Conservation (phyloP, 53 echinoderm and acorn worm genomes). For the Arbacia lixula region DNA sequence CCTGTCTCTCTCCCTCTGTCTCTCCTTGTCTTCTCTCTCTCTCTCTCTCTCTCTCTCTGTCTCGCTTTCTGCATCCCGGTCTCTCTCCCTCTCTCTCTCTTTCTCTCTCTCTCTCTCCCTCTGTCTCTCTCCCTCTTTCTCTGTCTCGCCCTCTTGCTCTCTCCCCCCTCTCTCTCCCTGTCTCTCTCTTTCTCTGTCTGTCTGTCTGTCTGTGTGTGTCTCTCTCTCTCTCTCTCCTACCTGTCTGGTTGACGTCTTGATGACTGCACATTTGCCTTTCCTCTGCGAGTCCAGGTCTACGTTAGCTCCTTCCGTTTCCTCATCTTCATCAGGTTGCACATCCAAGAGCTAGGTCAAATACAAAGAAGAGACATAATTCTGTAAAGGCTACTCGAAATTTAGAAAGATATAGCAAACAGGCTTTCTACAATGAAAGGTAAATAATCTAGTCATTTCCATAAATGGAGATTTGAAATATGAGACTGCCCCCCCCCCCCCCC, state of each 20-base stretch:
- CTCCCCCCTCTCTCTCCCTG: not conserved
- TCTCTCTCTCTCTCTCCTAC: conserved; percentile 35
- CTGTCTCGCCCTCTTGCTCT: not conserved
- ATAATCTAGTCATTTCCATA: no score
- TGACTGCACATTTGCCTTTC: conserved; percentile 98
- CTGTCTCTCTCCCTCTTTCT: not conserved
- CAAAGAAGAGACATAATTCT: not conserved
- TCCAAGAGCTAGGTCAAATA: conserved; percentile 76
- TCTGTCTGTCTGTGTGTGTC: no score
- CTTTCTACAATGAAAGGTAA: no score
- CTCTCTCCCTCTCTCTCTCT: not conserved
- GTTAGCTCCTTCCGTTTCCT: conserved; percentile 95
- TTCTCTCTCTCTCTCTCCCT: not conserved
- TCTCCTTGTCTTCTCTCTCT: not conserved
- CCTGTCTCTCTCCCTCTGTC: not conserved
- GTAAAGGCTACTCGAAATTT: no score
- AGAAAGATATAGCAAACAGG: no score
- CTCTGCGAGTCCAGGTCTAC: conserved; percentile 98
- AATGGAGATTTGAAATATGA: no score
- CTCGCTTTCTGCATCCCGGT: not conserved
- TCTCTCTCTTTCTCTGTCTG: not conserved
- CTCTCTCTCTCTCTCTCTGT: not conserved
- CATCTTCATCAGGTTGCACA: conserved; percentile 93
- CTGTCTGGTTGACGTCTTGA: conserved; percentile 99
- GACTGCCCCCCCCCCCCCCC: no score